phyloP scores from a whole-genome alignment of 2,888 invertebrate genomes.

The Crocallis elinguaria region DNA sequence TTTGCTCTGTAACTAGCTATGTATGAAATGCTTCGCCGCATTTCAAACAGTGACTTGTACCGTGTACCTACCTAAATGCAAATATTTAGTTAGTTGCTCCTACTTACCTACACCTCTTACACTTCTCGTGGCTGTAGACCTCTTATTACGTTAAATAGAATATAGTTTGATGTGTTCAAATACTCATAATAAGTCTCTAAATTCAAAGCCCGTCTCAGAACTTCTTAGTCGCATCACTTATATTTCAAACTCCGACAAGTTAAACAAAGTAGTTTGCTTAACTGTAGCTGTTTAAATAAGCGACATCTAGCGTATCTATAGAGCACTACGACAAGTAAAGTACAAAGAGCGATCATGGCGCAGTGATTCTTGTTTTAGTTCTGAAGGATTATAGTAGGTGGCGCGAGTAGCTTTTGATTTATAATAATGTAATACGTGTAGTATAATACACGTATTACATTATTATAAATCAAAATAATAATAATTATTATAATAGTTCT shows the following conservation, averaged over 20 bases:
- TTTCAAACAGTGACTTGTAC: no score
- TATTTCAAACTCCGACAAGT: neutral
- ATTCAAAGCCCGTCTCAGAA: slow-evolving; percentile 14
- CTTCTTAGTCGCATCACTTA: slow-evolving; percentile 7
- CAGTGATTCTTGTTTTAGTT: no score
- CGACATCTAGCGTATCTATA: slow-evolving; percentile 17
- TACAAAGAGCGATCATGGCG: no score
- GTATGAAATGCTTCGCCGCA: no score
- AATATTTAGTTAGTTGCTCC: neutral
- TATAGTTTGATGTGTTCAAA: slow-evolving; percentile 23
- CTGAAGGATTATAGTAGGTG: no score
- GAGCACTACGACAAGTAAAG: neutral
- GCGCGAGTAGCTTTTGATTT: neutral
- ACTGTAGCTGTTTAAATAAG: neutral
- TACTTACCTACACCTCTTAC: neutral
- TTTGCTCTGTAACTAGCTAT: no score
- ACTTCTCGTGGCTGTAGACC: neutral
- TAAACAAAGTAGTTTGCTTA: slow-evolving; percentile 1
- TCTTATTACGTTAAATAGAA: neutral
- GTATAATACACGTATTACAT: no score
- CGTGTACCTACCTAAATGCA: neutral
- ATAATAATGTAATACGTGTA: neutral
- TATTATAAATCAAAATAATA: no score
- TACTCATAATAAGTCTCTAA: slow-evolving; percentile 21
- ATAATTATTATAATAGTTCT: no score